Evolutionary conservation across 2,888 invertebrate species (phyloP), one percentile per base, ranked within the genome.

Genomic region (Epirrhoe tristata): DNA sequence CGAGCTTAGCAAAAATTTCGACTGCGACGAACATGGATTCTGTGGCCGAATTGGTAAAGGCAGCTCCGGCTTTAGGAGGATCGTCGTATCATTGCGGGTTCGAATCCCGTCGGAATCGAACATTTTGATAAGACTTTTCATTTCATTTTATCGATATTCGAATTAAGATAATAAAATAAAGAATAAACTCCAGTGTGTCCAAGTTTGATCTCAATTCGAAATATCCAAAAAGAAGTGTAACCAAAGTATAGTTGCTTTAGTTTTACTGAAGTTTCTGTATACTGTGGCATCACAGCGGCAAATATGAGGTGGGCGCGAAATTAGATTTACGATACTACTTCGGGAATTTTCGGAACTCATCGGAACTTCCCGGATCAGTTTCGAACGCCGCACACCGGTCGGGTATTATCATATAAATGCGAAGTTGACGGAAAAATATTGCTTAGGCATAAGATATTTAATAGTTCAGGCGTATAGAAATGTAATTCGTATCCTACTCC

Each of bases 331-430:
- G 89, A 89, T 84, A 74, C 70, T 71, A 70, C 71, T 88, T 85
- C 83, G 85, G 86, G 87, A 87, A 90, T 90, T 90, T 90, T 89
- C 86, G 87, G 89, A 87, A 89, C 86, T 88, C 88, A 85, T 87
- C 87, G 84, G 81, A 77, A 83, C 79, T 81, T 84, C 81, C 77
- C 79, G 76, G 88, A 91, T 90, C 89, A 88, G 87, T 89, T 85
- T 84, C 86, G 85, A 81, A 84, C 81, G 81, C 82, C 79, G 79
- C 77, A 79, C 80, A 79, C 80, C 79, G 78, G 78, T 65, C 63
- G 65, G 69, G 70, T 84, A 91, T 91, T 87, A 86, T 84, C 87
- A 87, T 87, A 88, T 85, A 88, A 86, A 88, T 87, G 85, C 79
- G 79, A 79, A 81, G 82, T 87, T 88, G 90, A 89, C 89, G 90